Evolutionary conservation across 2,113 vertebrate genomes (phyloP), one percentile per base, ranked within the genome.

Genomic region (Paralichthys olivaceus): DNA sequence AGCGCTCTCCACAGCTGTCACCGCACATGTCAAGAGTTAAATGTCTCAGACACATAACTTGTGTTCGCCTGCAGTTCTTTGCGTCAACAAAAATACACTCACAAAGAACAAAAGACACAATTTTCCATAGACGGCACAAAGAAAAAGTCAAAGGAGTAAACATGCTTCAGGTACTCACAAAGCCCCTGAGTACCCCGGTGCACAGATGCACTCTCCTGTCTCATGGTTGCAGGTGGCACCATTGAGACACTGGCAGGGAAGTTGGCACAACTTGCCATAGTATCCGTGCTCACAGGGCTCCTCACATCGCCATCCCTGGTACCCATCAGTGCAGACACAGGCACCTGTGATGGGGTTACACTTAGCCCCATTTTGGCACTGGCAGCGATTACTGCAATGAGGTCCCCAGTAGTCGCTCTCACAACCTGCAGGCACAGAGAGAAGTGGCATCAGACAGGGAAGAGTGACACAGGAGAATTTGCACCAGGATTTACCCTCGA

Each of bases 301-400:
- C 84, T 99, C 98, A 1, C 98, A 99, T 57, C 98, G 97, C 98
- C 98, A 99, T 20, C 98, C 98, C 26, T 94, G 96, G 94, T 96
- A 99, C 15, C 98, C 98, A 0, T 97, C 96, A 0, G 97, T 96
- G 49, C 98, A 99, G 67, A 99, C 97, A 22, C 98, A 99, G 80
- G 98, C 97, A 0, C 98, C 98, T 0, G 98, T 99, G 95, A 99
- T 99, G 88, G 98, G 98, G 94, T 99, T 99, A 91, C 98, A 99
- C 84, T 97, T 95, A 3, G 97, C 98, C 9, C 92, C 96, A 0
- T 99, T 99, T 90, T 96, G 97, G 75, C 98, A 99, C 86, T 99
- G 98, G 92, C 98, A 99, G 1, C 97, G 96, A 89, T 97, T 99
- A 90, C 97, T 99, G 95, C 98, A 99, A 73, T 99, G 98, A 4